Conservation (phyloP, 2,797 vertebrate species). For the Taeniopygia guttata region DNA sequence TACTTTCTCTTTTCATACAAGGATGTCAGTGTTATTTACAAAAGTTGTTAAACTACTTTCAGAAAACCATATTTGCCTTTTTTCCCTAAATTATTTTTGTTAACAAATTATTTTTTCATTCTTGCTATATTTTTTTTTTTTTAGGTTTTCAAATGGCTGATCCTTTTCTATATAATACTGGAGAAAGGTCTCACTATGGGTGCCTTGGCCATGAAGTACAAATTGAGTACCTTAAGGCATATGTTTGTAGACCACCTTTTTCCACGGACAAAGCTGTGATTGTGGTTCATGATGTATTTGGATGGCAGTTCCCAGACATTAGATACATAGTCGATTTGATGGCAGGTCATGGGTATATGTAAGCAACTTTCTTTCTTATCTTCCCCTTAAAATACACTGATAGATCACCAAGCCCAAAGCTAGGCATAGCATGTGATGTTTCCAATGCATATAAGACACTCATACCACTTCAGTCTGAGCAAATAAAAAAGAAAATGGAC, state of each 20-base stretch:
- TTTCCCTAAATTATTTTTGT: background rate
- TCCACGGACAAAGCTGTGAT: slow-evolving; percentile 84
- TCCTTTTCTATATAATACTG: slow-evolving; percentile 87
- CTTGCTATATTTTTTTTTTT: background rate
- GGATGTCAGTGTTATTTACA: background rate
- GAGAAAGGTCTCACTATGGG: slow-evolving; percentile 82
- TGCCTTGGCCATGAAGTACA: slow-evolving; percentile 86
- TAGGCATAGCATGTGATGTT: background rate
- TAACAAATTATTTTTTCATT: background rate
- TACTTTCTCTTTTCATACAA: background rate
- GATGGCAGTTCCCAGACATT: slow-evolving; percentile 89
- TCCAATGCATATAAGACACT: background rate
- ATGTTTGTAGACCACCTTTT: slow-evolving; percentile 78
- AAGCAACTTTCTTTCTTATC: slow-evolving; percentile 3
- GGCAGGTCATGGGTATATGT: slow-evolving; percentile 89
- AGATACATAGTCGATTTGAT: slow-evolving; percentile 91
- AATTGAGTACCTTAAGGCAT: slow-evolving; percentile 84
- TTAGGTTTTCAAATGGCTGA: slow-evolving; percentile 82
- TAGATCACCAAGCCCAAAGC: background rate
- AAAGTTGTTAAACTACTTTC: background rate
- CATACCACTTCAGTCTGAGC: background rate
- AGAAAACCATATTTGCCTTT: background rate
- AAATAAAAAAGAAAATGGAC: background rate
- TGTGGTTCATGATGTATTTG: slow-evolving; percentile 88
- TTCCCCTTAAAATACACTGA: background rate